Evolutionary conservation across 1,140 invertebrate species (phyloP), one percentile per base, ranked within the genome.

Genomic region (Papilio machaon): DNA sequence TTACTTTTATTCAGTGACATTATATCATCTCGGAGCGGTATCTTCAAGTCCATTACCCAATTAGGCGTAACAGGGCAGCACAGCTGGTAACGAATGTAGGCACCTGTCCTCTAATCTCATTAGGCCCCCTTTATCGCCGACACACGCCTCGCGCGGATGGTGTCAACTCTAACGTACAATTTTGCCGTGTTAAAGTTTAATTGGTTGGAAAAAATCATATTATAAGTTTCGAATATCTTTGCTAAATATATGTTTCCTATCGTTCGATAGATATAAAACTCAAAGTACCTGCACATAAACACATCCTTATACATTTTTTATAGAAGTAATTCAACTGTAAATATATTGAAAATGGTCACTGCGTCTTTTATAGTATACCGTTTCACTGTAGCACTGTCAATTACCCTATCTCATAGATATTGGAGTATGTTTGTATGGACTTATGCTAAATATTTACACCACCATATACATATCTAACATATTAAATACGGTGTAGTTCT

Each of bases 61-160:
- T 89, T 88, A 89, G 79, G 67, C 81, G 70, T 84, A 86, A 86
- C 84, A 84, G 81, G 85, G 73, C 75, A 46, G 58, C 79, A 60
- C 46, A 76, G 43, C 73, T 23, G 79, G 82, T 88, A 86, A 88
- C 87, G 84, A 88, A 87, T 85, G 82, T 82, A 86, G 86, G 86
- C 86, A 90, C 87, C 87, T 90, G 87, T 86, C 85, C 79, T 83
- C 82, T 88, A 82, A 88, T 84, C 79, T 82, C 80, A 85, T 88
- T 87, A 84, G 74, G 23, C 80, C 74, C 58, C 84, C 76, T 60
- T 78, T 76, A 76, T 54, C 23, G 49, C 38, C 76, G 76, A 60
- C 76, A 60, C 76, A 58, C 49, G 30, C 30, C 35, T 60, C 49
- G 30, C 17, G 52, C 7, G 54, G 30, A 78, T 78, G 76, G 52